Evolutionary conservation across 1,140 invertebrate genomes (phyloP).

Genomic region (Hyles euphorbiae): DNA sequence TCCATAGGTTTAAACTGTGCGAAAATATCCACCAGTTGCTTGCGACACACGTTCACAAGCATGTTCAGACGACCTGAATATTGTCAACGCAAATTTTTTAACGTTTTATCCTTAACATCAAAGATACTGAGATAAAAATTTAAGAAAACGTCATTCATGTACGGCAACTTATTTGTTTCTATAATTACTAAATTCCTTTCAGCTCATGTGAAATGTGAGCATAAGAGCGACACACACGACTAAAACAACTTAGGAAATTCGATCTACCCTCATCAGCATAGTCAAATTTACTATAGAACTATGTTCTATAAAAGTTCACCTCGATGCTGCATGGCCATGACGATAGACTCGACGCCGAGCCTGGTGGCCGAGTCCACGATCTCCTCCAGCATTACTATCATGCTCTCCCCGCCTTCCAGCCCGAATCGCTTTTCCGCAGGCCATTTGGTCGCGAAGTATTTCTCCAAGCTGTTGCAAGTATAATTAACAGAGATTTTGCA

Average conservation of each 20-base stretch:
- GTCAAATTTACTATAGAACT: not conserved
- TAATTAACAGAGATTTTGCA: too few relatives aligned
- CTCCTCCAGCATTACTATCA: conserved; percentile 91
- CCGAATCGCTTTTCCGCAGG: conserved; percentile 95
- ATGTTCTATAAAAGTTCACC: conserved; percentile 25
- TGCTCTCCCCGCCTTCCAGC: conserved; percentile 92
- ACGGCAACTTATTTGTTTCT: too few relatives aligned
- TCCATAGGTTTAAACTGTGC: conserved; percentile 89
- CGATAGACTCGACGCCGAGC: conserved; percentile 86
- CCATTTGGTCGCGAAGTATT: conserved; percentile 92
- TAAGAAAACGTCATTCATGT: too few relatives aligned
- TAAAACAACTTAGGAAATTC: too few relatives aligned
- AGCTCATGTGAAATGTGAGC: too few relatives aligned
- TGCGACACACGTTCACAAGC: conserved; percentile 91
- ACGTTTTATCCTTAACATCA: too few relatives aligned
- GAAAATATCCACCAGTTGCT: conserved; percentile 90
- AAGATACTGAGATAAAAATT: too few relatives aligned
- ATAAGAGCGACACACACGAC: too few relatives aligned
- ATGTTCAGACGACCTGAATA: conserved; percentile 88
- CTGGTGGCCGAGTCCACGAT: conserved; percentile 89
- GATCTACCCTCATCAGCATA: too few relatives aligned
- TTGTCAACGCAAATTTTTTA: not conserved
- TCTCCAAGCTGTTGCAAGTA: conserved; percentile 83
- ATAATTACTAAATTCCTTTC: too few relatives aligned
- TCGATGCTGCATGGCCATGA: conserved; percentile 95